A percentile compares a stretch with the other conserved stretches of the same genome.
These are phyloP conservation scores for Temnothorax curvispinosus DNA, from an alignment of 1,140 invertebrate genomes.

Conservation along the genomic window DNA sequence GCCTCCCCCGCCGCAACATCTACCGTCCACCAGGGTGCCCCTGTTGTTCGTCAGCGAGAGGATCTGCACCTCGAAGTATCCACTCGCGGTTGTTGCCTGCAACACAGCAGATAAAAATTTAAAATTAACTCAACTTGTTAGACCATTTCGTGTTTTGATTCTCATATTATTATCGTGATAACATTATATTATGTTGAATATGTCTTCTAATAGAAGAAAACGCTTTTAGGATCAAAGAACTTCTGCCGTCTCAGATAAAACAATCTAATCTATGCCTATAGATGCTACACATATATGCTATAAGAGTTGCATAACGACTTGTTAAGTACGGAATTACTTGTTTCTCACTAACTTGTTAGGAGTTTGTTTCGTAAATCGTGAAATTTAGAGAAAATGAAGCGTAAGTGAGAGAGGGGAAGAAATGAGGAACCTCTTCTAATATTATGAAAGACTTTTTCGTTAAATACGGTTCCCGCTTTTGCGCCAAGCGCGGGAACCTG, in stretches of 20 bases:
- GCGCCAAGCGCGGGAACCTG: slow-evolving; percentile 10
- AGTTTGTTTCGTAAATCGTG: slow-evolving; percentile 1
- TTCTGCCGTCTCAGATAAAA: neutral
- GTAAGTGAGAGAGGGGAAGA: neutral
- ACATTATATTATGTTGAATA: neutral
- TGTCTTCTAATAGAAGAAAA: neutral
- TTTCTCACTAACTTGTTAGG: neutral
- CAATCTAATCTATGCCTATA: neutral
- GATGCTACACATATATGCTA: neutral
- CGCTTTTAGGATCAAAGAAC: neutral
- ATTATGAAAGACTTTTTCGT: slow-evolving; percentile 38
- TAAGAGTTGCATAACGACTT: neutral
- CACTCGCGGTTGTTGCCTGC: slow-evolving; percentile 91
- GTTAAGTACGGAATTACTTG: neutral
- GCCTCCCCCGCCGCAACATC: slow-evolving; percentile 91
- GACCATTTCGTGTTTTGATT: neutral
- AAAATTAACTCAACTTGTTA: neutral
- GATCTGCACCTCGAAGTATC: slow-evolving; percentile 96
- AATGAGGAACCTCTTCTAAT: neutral
- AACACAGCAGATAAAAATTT: slow-evolving; percentile 33
- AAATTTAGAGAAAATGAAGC: slow-evolving; percentile 35
- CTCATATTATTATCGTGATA: neutral
- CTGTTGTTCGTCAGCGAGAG: slow-evolving; percentile 95
- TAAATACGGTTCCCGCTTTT: slow-evolving; percentile 12
- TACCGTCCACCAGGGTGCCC: slow-evolving; percentile 92